Evolutionary conservation across 2,797 vertebrate genomes (phyloP), one percentile per base, ranked within the genome.

Genomic region (Fratercula arctica): DNA sequence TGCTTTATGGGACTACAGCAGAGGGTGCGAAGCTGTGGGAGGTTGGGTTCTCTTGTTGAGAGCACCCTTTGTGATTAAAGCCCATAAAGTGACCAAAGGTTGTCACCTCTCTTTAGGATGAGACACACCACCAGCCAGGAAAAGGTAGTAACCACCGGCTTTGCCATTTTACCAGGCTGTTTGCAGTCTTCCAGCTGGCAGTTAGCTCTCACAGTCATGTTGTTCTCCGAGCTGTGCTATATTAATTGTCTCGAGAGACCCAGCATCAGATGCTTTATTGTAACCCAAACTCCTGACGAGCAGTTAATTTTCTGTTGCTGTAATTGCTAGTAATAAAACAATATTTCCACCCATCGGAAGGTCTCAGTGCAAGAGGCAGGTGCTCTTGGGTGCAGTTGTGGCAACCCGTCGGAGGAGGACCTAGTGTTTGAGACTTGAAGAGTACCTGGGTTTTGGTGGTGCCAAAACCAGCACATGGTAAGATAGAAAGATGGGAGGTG

Each of bases 141-240:
- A 64, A 90, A 95, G 77, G 85, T 95, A 81, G n/a, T 90, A 70
- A 90, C 60, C 92, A 93, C 67, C 14, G 26, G 76, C 74, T 88
- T 93, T 92, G 90, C 45, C 59, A 68, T 94, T 96, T 90, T 90
- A 77, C 20, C 90, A 1, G 31, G 35, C 48, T 96, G 43, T 78
- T 95, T 88, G 63, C 54, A 70, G 73, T 73, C 80, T 87, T 96
- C 85, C 83, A 92, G 85, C 80, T 96, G 85, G 74, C 80, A 77
- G 46, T 82, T 92, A 75, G 64, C 48, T 91, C 74, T 77, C 51
- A 41, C 35, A 81, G 57, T 90, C 39, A 21, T 67, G 48, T 80
- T 91, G 53, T 86, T 95, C 88, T 91, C 80, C 60, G 67, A 78
- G 70, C 85, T 93, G 83, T 85, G 46, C 54, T 94, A 45, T 50